Base-by-base conservation (phyloP, 2,113 vertebrate genomes). In the Candoia aspera region DNA sequence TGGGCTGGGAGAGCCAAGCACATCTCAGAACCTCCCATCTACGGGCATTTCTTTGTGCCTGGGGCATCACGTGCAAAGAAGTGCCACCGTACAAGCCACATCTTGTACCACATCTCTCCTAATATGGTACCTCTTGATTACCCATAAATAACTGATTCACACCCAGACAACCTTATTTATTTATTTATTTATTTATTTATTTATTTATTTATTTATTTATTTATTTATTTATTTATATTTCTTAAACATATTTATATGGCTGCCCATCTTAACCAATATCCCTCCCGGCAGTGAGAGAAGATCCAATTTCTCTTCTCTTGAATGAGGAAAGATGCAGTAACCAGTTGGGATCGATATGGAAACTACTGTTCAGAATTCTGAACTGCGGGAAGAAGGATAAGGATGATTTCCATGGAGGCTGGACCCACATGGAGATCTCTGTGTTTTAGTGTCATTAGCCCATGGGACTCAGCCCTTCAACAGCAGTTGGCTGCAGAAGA, bases 221-320 rank as follows among this genome's bases (percentile, higher is more conserved):
- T 54, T 83, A 49, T 49, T 42, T 42, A 42, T 42, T 42, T 42
- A 42, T 42, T 42, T 42, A 42, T 42, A 42, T 42, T 42, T 42
- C 42, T 42, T 42, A 42, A 42, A 49, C 2, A 49, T 49, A 49
- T 5, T 49, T 49, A 49, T 8, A 49, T 49, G 49, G 49, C 49
- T 49, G 49, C 4, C 49, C 49, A 49, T 49, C 49, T 49, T 5
- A 49, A 49, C 49, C 49, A 49, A 49, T 49, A 49, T 49, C 49
- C 49, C 49, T 49, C 49, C 6, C 3, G 49, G 49, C 49, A 49
- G 49, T 5, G 49, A 49, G 4, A 5, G 21, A 15, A 8, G 89
- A 83, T 29, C 68, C 12, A 5, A 58, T 90, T 84, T 84, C 54
- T 84, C 89, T 90, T 58, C 89, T 84, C 53, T 83, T 29, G 89